Base-by-base conservation (phyloP, 2,888 invertebrate species). In the Timema podura region DNA sequence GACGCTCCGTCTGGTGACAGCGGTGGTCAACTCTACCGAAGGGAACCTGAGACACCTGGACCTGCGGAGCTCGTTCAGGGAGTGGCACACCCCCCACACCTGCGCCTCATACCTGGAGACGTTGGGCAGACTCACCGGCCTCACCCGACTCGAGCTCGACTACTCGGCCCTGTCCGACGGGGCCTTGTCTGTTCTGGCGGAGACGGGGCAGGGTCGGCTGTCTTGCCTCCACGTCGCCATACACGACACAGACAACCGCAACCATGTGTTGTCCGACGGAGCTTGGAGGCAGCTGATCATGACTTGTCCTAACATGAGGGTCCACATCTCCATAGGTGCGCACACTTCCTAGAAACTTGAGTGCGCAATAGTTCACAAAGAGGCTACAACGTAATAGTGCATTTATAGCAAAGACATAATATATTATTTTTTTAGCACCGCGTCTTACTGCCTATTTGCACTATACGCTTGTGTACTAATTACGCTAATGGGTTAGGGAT, bases 121-220 rank as follows among this genome's bases (percentile, higher is more conserved):
- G 64, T 75, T 84, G 10, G 80, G 81, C 59, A 80, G 81, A 68
- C 77, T 84, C 64, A 76, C 77, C 13, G 79, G 78, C 65, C 76
- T 84, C 15, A 78, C 76, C 46, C 76, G 78, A 10, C 76, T 84
- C 61, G 81, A 81, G 75, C 75, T 84, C 67, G 84, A 84, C 74
- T 84, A 84, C 75, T 81, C 82, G 15, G 80, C 83, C 11, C 73
- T 84, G 65, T 82, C 82, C 44, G 80, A 81, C 70, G 79, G 79
- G 65, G 79, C 81, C 5, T 78, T 84, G 1, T 79, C 81, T 68
- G 79, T 81, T 11, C 77, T 84, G 48, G 78, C 82, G 1, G 78
- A 75, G n/a, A n/a, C n/a, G n/a, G n/a, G n/a, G n/a, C 81, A 80
- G 44, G 79, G 80, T 10, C 78, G 76, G 51, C 74, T 84, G 70